Conservation (phyloP, 2,113 vertebrate species). For the Galeopterus variegatus region DNA sequence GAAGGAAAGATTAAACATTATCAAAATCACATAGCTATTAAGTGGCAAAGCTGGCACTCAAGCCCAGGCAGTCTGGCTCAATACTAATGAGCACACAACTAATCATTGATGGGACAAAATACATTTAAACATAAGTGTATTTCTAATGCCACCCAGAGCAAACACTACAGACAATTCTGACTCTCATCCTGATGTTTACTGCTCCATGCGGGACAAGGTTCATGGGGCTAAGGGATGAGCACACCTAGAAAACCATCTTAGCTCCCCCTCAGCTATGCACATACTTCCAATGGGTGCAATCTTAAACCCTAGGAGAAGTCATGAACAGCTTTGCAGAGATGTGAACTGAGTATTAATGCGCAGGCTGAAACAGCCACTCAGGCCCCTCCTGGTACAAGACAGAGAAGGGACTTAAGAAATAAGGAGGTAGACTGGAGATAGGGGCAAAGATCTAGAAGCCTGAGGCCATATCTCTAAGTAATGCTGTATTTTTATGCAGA, state of each 20-base stretch:
- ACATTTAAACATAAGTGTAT: not conserved
- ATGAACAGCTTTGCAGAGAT: not conserved
- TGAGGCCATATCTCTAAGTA: not conserved
- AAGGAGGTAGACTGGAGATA: not conserved
- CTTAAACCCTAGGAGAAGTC: not conserved
- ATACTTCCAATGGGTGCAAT: not conserved
- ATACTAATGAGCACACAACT: not conserved
- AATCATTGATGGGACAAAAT: not conserved
- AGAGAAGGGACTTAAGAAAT: not conserved
- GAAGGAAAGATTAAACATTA: not conserved
- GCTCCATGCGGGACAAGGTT: too few species aligned
- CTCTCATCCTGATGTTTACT: not conserved
- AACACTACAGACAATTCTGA: not conserved
- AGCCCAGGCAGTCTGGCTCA: not conserved
- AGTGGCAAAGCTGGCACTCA: not conserved
- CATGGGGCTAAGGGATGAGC: not conserved
- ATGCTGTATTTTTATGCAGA: not conserved
- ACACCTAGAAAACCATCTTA: not conserved
- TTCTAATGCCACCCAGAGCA: not conserved
- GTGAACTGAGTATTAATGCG: not conserved
- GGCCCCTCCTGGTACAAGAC: not conserved
- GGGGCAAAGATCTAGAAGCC: not conserved
- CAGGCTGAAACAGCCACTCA: not conserved
- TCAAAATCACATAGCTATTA: not conserved
- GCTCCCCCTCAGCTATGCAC: rapidly evolving